These are phyloP conservation scores for Malurus elegans DNA, from an alignment of 2,113 vertebrate genomes.

Conservation along the genomic window DNA sequence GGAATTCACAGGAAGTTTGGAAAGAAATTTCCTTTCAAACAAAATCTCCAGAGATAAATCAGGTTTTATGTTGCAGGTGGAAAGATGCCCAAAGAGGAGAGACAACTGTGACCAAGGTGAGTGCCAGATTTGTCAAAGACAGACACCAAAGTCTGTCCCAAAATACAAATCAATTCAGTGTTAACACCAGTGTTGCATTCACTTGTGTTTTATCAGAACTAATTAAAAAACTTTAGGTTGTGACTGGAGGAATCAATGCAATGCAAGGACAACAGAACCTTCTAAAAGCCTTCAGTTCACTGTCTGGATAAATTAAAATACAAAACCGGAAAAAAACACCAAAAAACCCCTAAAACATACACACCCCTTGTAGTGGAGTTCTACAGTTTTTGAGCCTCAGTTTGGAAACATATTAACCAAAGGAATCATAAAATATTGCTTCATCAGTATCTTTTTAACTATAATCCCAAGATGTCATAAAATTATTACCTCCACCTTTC, in stretches of 20 bases:
- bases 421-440: neutral
- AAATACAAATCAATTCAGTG: neutral
- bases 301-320: neutral
- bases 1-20: neutral
- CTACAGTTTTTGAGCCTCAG: neutral
- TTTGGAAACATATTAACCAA: neutral
- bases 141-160: neutral
- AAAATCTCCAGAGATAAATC: neutral
- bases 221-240: neutral
- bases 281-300: neutral
- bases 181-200: neutral
- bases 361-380: neutral
- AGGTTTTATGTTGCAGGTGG: neutral
- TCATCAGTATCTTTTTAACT: conserved; percentile 15
- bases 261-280: neutral
- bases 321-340: neutral
- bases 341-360: neutral
- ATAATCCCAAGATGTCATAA: neutral
- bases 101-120: neutral
- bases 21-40: neutral
- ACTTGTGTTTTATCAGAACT: neutral
- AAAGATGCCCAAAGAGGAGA: neutral
- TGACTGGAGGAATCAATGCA: neutral
- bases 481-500: neutral
- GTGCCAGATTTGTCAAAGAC: neutral